A percentile compares a stretch with the other conserved stretches of the same genome.
phyloP scores from a whole-genome alignment of 1,140 invertebrate genomes.

The Eumeta japonica region DNA sequence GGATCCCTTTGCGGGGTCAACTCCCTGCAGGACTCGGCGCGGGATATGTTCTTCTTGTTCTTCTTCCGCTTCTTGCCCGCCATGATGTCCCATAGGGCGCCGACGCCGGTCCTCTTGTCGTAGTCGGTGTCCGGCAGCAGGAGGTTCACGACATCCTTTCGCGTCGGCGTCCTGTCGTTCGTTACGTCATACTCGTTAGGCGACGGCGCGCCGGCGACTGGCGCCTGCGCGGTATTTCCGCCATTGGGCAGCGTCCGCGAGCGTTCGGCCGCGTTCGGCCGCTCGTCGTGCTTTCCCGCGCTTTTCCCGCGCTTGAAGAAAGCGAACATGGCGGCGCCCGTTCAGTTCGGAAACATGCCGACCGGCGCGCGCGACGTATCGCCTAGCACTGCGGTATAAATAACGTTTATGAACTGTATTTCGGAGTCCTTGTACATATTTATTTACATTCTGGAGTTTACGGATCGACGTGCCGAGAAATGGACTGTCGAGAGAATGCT shows the following conservation, averaged over 20 bases:
- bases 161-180: slow-evolving; percentile 22
- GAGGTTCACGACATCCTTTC: slow-evolving; percentile 48
- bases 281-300: slow-evolving; percentile 33
- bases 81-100: slow-evolving; percentile 38
- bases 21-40: slow-evolving; percentile 21
- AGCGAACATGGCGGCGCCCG: slow-evolving; percentile 40
- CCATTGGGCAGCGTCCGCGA: slow-evolving; percentile 24
- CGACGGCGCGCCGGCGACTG: slow-evolving; percentile 31
- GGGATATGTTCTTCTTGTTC: slow-evolving; percentile 24
- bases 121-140: slow-evolving; percentile 39
- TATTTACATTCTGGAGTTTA: too few species aligned
- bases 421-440: too few species aligned
- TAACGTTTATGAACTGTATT: too few species aligned
- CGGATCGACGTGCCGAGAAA: too few species aligned
- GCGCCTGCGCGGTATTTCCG: slow-evolving; percentile 10
- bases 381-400: too few species aligned
- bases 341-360: too few species aligned
- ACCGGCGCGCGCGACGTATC: slow-evolving; percentile 16
- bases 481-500: too few species aligned
- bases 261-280: slow-evolving; percentile 21
- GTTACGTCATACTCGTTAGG: slow-evolving; percentile 23
- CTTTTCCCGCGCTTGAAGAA: slow-evolving; percentile 39
- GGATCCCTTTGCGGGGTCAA: slow-evolving; percentile 25
- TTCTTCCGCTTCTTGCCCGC: slow-evolving; percentile 28
- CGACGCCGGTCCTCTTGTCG: slow-evolving; percentile 32